Percentiles rank a stretch among this genome's conserved stretches.
phyloP scores from a whole-genome alignment of 1,140 invertebrate species.

The Tetragonula clypearis region DNA sequence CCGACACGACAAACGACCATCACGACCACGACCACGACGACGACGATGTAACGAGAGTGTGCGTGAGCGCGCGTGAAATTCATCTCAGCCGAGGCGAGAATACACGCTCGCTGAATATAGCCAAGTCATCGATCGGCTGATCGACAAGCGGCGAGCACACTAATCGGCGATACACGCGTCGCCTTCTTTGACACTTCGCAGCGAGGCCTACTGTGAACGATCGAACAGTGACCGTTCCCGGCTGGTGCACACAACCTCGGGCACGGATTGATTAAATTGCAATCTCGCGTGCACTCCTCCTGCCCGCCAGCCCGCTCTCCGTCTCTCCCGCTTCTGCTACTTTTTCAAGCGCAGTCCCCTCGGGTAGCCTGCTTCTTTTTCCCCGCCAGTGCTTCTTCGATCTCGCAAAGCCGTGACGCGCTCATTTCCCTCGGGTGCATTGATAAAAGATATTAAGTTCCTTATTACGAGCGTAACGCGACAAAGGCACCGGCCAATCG shows the following conservation, averaged over 20 bases:
- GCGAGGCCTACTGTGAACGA: not conserved
- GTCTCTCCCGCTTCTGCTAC: not conserved
- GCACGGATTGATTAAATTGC: constrained; percentile 53
- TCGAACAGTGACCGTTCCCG: constrained; percentile 34
- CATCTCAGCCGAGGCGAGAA: not conserved
- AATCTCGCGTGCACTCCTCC: constrained; percentile 2
- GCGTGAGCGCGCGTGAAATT: constrained; percentile 11
- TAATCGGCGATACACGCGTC: not conserved
- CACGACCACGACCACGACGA: too few species aligned
- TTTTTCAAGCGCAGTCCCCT: not conserved
- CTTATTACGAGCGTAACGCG: not conserved
- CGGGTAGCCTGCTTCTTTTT: constrained; percentile 2
- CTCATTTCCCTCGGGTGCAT: constrained; percentile 21
- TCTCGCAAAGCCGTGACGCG: not conserved
- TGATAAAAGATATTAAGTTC: constrained; percentile 22
- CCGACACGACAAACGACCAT: not conserved
- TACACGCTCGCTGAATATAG: not conserved
- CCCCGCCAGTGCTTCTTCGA: not conserved
- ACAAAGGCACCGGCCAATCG: not conserved
- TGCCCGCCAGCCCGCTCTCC: too few species aligned
- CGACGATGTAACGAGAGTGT: not conserved
- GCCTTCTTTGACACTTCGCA: constrained; percentile 31
- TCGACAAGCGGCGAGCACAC: constrained; percentile 37
- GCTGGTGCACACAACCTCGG: constrained; percentile 3
- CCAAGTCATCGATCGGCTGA: constrained; percentile 21